phyloP scores from a whole-genome alignment of 2,888 invertebrate genomes.

The Pseudococcus jackbeardsleyi region DNA sequence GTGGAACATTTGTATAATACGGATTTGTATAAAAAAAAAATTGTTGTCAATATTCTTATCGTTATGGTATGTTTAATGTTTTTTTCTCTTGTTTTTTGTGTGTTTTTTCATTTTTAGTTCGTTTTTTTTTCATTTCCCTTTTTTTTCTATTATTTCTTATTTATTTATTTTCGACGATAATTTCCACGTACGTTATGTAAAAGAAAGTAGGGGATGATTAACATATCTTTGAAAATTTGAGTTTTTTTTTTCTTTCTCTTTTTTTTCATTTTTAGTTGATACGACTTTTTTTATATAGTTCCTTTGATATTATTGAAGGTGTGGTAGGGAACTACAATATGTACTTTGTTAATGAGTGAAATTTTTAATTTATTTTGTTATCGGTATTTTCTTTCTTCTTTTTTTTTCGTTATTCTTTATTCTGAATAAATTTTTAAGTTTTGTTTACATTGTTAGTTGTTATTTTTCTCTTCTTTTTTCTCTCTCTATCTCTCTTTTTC shows the following conservation, averaged over 20 bases:
- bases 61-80: slow-evolving; percentile 43
- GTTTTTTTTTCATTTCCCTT: not conserved
- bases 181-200: slow-evolving; percentile 29
- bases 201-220: slow-evolving; percentile 33
- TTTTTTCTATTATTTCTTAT: not conserved
- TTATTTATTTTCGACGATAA: not conserved
- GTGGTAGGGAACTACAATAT: slow-evolving; percentile 45
- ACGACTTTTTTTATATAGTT: slow-evolving; percentile 39
- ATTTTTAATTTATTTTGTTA: slow-evolving; percentile 60
- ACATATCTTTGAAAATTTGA: slow-evolving; percentile 23
- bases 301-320: slow-evolving; percentile 20
- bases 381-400: slow-evolving; percentile 6
- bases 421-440: slow-evolving; percentile 46
- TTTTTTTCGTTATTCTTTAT: slow-evolving; percentile 42
- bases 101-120: slow-evolving; percentile 21
- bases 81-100: slow-evolving; percentile 27
- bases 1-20: slow-evolving; percentile 5
- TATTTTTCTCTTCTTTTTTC: slow-evolving; percentile 28
- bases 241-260: not conserved
- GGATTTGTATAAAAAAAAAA: slow-evolving; percentile 12
- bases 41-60: slow-evolving; percentile 45
- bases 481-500: not conserved
- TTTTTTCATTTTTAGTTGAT: slow-evolving; percentile 6
- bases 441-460: slow-evolving; percentile 59
- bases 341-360: slow-evolving; percentile 50